Evolutionary conservation across 1,140 invertebrate species (phyloP), one percentile per base, ranked within the genome.

Genomic region (Lasioglossum baleicum): DNA sequence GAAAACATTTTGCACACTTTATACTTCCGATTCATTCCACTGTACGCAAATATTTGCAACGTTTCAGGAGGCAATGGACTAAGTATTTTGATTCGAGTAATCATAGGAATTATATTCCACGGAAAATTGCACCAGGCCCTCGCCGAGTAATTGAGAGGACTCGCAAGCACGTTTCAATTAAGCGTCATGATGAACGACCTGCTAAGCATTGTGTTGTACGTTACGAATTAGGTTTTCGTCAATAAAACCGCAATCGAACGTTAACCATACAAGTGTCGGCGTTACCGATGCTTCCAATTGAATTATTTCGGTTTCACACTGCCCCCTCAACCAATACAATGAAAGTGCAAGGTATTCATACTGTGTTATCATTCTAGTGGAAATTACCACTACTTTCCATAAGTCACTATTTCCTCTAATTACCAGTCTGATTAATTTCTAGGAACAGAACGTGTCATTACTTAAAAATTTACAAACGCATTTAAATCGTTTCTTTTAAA

Each of bases 101-200:
- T 31, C 35, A 40, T 70, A 40, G 75, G 68, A 78, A 72, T 72
- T 72, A 78, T 60, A 78, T 60, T 58, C 48, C 44, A 44, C 35
- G 67, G 67, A 53, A 78, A 78, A 78, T 64, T 68, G 64, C 31
- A 7, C 5, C 60, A 35, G 56, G 7, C 13, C 10, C 35, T 69
- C n/a, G 31, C 2, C 35, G n/a, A 20, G 6, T 31, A 11, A 53
- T 8, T 15, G 42, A 65, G 26, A 8, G 15, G 17, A 8, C 22
- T 44, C 31, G 60, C 42, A 78, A 78, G 40, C 48, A 31, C 63
- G 53, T 80, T 80, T 51, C 63, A 70, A 80, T 74, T 75, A 80
- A 80, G 58, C 63, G 66, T 35, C 71, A 26, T 40, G 53, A 75
- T 66, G 40, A 61, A 66, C 42, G 26, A 26, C 2, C 31, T 75